A percentile compares a stretch with the other conserved stretches of the same genome.
phyloP scores from a whole-genome alignment of 2,797 vertebrate species.

The Anguilla pacifica region DNA sequence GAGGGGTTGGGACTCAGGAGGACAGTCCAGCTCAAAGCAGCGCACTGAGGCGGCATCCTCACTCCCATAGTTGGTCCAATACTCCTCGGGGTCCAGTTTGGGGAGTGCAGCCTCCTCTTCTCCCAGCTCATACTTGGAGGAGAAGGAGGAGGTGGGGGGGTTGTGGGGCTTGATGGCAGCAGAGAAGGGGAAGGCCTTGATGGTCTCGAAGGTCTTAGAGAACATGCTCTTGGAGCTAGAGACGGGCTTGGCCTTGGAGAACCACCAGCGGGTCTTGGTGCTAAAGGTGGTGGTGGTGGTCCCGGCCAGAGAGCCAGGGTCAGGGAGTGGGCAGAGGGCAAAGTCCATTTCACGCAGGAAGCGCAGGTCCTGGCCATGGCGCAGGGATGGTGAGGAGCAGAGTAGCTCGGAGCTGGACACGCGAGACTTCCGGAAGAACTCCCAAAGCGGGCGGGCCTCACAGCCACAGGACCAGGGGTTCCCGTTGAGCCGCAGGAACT shows the following conservation, averaged over 20 bases:
- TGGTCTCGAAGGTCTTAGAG: constrained; percentile 69
- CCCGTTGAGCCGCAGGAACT: constrained; percentile 92
- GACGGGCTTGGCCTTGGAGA: constrained; percentile 75
- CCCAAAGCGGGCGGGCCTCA: constrained; percentile 90
- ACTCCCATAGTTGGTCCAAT: constrained; percentile 84
- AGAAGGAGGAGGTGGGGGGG: constrained; percentile 55
- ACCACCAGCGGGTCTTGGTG: constrained; percentile 77
- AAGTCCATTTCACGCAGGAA: constrained; percentile 86
- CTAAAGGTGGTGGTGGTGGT: constrained; percentile 79
- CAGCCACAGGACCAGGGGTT: constrained; percentile 98
- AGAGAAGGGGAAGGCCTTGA: constrained; percentile 68
- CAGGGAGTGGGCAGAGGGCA: constrained; percentile 81
- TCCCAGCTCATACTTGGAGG: constrained; percentile 80
- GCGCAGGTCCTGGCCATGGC: constrained; percentile 85
- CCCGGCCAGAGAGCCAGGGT: constrained; percentile 75
- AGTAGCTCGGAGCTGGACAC: constrained; percentile 89
- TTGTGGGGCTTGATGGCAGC: constrained; percentile 59
- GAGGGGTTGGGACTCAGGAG: constrained; percentile 60
- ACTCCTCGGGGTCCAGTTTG: constrained; percentile 82
- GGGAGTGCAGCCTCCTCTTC: constrained; percentile 82
- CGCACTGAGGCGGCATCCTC: constrained; percentile 77
- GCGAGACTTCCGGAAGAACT: constrained; percentile 87
- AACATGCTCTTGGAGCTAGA: constrained; percentile 69
- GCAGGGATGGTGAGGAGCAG: constrained; percentile 80
- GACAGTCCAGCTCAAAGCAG: constrained; percentile 75